Evolutionary conservation across 2,797 vertebrate species (phyloP).

Genomic region (Danio kyathit): DNA sequence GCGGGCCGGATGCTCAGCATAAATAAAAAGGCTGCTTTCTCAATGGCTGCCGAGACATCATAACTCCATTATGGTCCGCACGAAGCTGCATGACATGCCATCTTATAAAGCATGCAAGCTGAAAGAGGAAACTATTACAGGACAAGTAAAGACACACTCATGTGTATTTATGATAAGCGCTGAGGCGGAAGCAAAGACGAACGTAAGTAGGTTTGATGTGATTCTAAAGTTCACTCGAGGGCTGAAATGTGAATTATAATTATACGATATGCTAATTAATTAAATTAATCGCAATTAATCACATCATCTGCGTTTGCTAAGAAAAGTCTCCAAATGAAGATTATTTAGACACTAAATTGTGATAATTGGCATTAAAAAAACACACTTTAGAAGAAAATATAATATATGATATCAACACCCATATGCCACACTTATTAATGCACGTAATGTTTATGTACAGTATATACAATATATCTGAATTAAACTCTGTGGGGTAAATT

Average conservation of each 20-base stretch:
- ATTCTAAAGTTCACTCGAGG: constrained; percentile 21
- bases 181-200: constrained; percentile 7
- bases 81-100: constrained; percentile 46
- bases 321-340: neutral
- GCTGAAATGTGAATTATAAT: constrained; percentile 21
- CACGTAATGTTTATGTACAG: too few species aligned
- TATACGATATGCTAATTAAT: constrained; percentile 30
- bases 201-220: constrained; percentile 5
- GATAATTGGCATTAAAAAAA: constrained; percentile 1
- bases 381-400: neutral
- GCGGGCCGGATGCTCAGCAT: constrained; percentile 66
- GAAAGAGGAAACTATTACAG: constrained; percentile 53
- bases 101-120: constrained; percentile 46
- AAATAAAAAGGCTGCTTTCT: constrained; percentile 67
- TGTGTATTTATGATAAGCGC: constrained; percentile 36
- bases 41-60: constrained; percentile 56
- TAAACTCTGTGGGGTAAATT: too few species aligned
- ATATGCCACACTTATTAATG: too few species aligned
- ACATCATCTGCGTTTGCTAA: neutral
- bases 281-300: constrained; percentile 16
- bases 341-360: neutral
- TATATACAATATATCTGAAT: too few species aligned
- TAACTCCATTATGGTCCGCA: constrained; percentile 64
- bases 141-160: constrained; percentile 30
- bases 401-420: too few species aligned